A percentile compares a stretch with the other conserved stretches of the same genome.
Conservation (phyloP, 2,888 invertebrate species). For the Orchestes rusci region DNA sequence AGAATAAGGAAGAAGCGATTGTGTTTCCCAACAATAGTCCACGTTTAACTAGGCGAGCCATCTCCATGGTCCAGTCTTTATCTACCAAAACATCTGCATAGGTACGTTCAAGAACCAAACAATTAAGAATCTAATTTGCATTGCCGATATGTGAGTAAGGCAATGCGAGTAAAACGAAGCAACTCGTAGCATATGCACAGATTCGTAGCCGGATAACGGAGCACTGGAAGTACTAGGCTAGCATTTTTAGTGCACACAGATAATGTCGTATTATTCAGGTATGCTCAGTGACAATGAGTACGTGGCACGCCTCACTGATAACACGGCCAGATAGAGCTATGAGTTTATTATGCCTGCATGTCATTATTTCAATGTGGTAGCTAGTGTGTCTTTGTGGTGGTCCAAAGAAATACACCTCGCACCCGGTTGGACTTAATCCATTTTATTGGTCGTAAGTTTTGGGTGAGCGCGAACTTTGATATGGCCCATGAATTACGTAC, state of each 20-base stretch:
- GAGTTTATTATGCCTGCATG: slow-evolving; percentile 41
- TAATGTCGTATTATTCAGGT: slow-evolving; percentile 43
- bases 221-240: slow-evolving; percentile 10
- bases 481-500: too few species aligned
- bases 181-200: slow-evolving; percentile 16
- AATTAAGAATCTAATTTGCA: slow-evolving; percentile 29
- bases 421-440: too few species aligned
- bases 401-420: too few species aligned
- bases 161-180: slow-evolving; percentile 17
- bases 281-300: slow-evolving; percentile 43
- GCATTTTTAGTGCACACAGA: slow-evolving; percentile 27
- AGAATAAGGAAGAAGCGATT: slow-evolving; percentile 5
- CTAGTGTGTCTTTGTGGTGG: too few species aligned
- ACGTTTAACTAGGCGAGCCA: too few species aligned
- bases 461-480: too few species aligned
- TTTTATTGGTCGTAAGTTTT: too few species aligned
- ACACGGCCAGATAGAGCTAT: slow-evolving; percentile 38
- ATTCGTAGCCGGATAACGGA: slow-evolving; percentile 18
- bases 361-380: slow-evolving; percentile 38
- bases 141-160: slow-evolving; percentile 25
- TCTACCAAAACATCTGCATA: too few species aligned
- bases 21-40: slow-evolving; percentile 9
- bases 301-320: slow-evolving; percentile 38
- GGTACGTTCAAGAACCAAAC: slow-evolving; percentile 13
- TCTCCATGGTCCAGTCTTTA: too few species aligned